Base-by-base conservation (phyloP, 1,140 invertebrate genomes). In the Epicauta chinensis region DNA sequence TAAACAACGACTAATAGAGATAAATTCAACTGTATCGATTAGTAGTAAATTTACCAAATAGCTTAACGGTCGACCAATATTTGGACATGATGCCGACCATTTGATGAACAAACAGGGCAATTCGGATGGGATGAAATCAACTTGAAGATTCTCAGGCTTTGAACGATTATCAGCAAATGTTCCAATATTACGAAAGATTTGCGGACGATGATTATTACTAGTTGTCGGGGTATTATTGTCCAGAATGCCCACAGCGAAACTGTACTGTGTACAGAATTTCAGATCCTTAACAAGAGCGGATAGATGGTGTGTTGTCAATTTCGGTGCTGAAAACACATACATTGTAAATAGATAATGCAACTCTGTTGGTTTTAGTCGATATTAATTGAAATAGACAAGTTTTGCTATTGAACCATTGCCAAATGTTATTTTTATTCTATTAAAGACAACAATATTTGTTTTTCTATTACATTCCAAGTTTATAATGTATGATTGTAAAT, bases 21-120 rank as follows among this genome's bases (percentile, higher is more conserved):
- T 3, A 34, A 34, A 34, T n/a, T 7, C 32, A 10, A 10, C 9
- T n/a, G 12, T 12, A 34, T n/a, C 10, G 10, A 34, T 34, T 34
- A n/a, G 6, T 34, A 23, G 32, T 34, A 7, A 34, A 11, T 60
- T 64, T 58, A 62, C 62, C 42, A 57, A 54, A 38, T 65, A 65
- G 38, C 63, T 61, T 7, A 59, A 41, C 3, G 61, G 55, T 13
- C 51, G 16, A 9, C 49, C 55, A 40, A 61, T 58, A 47, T 59
- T 63, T 16, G 59, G 47, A 47, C 63, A 65, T 2, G 63, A 58
- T 3, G 60, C 55, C 39, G 63, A 63, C 63, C 63, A 65, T 45
- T 53, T 57, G 38, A 65, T 61, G n/a, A 58, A 40, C 12, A 64
- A 23, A 51, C 61, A 63, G 9, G 63, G 63, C 0, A 45, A 14